Evolutionary conservation across 1,140 invertebrate genomes (phyloP).

Genomic region (Leguminivora glycinivorella): DNA sequence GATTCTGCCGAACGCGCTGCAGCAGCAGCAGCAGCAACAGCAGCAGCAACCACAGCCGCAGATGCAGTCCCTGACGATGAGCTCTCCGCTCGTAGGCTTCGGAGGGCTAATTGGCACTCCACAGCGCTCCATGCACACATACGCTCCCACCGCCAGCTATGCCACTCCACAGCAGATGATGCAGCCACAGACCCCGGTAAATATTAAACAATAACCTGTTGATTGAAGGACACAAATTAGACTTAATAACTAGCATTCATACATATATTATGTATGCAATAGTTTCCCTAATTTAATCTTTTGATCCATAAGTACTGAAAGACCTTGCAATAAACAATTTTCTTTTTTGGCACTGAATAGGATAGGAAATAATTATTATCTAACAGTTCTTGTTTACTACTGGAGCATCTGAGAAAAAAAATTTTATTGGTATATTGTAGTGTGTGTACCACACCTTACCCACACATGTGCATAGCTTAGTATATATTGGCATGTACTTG

Average conservation of each 20-base stretch:
- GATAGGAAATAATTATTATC: no score
- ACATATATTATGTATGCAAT: no score
- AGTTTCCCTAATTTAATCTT: no score
- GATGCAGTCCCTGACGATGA: slow-evolving; percentile 81
- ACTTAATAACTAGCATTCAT: background rate
- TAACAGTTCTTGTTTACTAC: no score
- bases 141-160: slow-evolving; percentile 84
- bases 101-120: slow-evolving; percentile 80
- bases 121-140: slow-evolving; percentile 85
- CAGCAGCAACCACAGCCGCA: slow-evolving; percentile 81
- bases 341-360: no score
- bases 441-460: no score
- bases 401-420: no score
- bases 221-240: background rate
- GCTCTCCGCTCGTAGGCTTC: slow-evolving; percentile 76
- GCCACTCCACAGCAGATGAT: slow-evolving; percentile 86
- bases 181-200: slow-evolving; percentile 93
- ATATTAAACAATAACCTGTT: slow-evolving; percentile 34
- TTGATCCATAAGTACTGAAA: no score
- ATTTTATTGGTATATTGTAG: no score
- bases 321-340: no score
- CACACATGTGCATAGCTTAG: no score
- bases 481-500: no score
- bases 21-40: slow-evolving; percentile 84
- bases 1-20: slow-evolving; percentile 89